Evolutionary conservation across 2,888 invertebrate genomes (phyloP), one percentile per base, ranked within the genome.

Genomic region (Acrobeloides nanus): DNA sequence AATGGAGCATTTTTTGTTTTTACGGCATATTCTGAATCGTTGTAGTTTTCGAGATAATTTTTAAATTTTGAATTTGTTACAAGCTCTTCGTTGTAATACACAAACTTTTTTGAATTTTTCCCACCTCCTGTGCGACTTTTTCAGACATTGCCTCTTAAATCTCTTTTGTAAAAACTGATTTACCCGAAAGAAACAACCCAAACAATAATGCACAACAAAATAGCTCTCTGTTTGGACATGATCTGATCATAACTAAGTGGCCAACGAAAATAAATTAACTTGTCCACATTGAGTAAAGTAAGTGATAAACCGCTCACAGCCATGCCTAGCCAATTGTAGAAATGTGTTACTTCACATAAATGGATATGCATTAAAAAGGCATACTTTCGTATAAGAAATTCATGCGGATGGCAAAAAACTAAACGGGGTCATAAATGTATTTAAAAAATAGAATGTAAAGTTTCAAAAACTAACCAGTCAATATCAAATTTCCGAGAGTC

Each of bases 381-480:
- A 45, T 71, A 68, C 47, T 72, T 71, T 12, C 71, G 55, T 12
- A 64, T 72, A 15, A 71, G 55, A n/a, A 71, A 52, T 40, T 71
- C 71, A 51, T 71, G 72, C 7, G 71, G 71, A 34, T 72, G 71
- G 34, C 70, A 71, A 48, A 70, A 70, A 12, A 70, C 70, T 66
- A 48, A 34, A 17, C 4, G 38, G 4, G 17, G 25, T 18, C 4
- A 20, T 6, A 7, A 18, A 5, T 38, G 38, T 8, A 6, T 12
- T 12, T 29, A 12, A 12, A 12, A 12, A 12, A 12, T 29, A 29
- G 12, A 29, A 29, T 12, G 31, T 29, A 29, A 12, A 29, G 12
- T 12, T 29, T 29, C 31, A 34, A 52, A 33, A 25, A 26, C 44
- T 33, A 15, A 71, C 68, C 64, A 40, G 71, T 71, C n/a, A 71